A percentile compares a stretch with the other conserved stretches of the same genome.
These are phyloP conservation scores for Rotaria magnacalcarata DNA, from an alignment of 2,888 invertebrate species.

Conservation along the genomic window DNA sequence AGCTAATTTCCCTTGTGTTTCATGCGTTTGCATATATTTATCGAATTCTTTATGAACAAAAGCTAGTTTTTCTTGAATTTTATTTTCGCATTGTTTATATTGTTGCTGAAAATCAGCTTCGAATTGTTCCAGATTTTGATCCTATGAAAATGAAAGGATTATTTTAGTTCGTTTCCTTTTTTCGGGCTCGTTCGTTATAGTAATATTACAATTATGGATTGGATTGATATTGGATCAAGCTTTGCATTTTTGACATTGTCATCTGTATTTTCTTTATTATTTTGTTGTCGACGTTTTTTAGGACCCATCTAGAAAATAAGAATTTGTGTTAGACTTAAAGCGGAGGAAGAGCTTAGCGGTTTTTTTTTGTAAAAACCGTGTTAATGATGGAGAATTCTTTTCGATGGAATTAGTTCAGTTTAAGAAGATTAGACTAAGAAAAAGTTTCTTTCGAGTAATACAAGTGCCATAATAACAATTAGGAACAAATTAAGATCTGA, in stretches of 20 bases:
- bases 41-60: not conserved
- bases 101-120: not conserved
- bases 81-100: not conserved
- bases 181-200: too few relatives aligned
- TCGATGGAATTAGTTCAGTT: too few relatives aligned
- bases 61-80: constrained; percentile 1
- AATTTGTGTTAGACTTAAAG: too few relatives aligned
- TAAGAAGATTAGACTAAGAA: too few relatives aligned
- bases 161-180: too few relatives aligned
- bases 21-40: constrained; percentile 11
- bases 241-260: not conserved
- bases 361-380: too few relatives aligned
- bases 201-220: not conserved
- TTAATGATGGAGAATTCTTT: too few relatives aligned
- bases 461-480: too few relatives aligned
- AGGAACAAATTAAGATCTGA: too few relatives aligned
- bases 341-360: too few relatives aligned
- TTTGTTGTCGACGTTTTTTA: constrained; percentile 1
- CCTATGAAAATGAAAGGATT: not conserved
- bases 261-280: not conserved
- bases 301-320: not conserved
- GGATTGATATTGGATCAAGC: not conserved
- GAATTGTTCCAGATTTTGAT: not conserved
- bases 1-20: not conserved
- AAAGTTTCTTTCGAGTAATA: too few relatives aligned